Base-by-base conservation (phyloP, 2,113 vertebrate genomes). In the Charadrius vociferus region DNA sequence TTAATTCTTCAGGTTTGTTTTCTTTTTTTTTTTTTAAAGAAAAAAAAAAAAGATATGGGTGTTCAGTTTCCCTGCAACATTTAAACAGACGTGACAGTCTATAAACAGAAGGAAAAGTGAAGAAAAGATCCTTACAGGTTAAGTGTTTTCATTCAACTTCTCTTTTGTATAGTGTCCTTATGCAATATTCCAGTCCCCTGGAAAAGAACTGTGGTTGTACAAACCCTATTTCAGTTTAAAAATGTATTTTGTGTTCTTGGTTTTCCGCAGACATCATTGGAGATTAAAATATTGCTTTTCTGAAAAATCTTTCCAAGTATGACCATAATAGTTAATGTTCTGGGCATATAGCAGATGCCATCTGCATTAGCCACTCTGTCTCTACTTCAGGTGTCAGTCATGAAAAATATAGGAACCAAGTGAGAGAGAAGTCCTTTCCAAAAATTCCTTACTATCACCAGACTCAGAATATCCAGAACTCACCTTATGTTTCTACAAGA, bases 401-500 rank as follows among this genome's bases (percentile, higher is more conserved):
- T 13, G 12, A 73, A 94, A 88, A 84, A 29, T 11, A 24, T 1
- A 47, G 5, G 12, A 19, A 21, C 3, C 7, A 50, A 90, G 23
- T 29, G 45, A 95, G 12, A 78, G 62, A 82, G 8, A 91, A 55
- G 13, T 52, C 39, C 18, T 59, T 72, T 72, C 26, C 36, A 87
- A 77, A 91, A 87, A 43, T 74, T 59, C 61, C 20, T 84, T 80
- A 67, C 68, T 26, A 8, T 82, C 53, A 75, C 74, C 24, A 63
- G 59, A 37, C 84, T 74, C 62, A 34, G 53, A 68, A 77, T 62
- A 37, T 23, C 43, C 75, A 93, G 50, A 95, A 78, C 27, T 89
- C 53, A 95, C 94, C 95, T 91, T 71, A 78, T 86, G 79, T 65
- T 92, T 86, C 47, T 75, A 39, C 11, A 87, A 70, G 53, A 88